Evolutionary conservation across 2,888 invertebrate species (phyloP).

Genomic region (Lochmaea crataegi): DNA sequence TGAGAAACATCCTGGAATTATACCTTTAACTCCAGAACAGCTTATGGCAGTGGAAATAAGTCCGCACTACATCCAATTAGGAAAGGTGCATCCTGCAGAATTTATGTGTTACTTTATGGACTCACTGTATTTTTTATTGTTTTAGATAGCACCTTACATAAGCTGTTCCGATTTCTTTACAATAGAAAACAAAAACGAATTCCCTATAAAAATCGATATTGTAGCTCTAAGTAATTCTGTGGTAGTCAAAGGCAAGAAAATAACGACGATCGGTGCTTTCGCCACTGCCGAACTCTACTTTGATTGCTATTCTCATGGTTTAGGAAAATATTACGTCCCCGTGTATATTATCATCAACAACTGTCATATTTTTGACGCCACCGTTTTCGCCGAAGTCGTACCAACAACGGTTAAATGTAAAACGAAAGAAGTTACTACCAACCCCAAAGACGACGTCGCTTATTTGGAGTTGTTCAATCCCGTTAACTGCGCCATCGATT

Average conservation of each 20-base stretch:
- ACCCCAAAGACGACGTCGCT: constrained; percentile 59
- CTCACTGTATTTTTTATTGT: constrained; percentile 31
- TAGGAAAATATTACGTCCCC: constrained; percentile 60
- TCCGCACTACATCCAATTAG: constrained; percentile 58
- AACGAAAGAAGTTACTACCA: constrained; percentile 56
- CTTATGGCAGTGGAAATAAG: constrained; percentile 62
- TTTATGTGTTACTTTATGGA: too few relatives aligned
- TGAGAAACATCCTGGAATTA: constrained; percentile 38
- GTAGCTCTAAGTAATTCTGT: constrained; percentile 47
- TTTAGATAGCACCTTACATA: constrained; percentile 55
- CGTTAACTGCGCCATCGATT: constrained; percentile 68
- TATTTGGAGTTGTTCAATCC: constrained; percentile 69
- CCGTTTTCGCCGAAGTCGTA: constrained; percentile 63
- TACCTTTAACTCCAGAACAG: constrained; percentile 63
- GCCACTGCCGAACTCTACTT: constrained; percentile 49
- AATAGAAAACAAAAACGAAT: constrained; percentile 62
- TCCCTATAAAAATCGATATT: constrained; percentile 57
- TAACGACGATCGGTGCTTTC: constrained; percentile 45
- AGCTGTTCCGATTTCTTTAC: constrained; percentile 55
- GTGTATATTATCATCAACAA: constrained; percentile 64
- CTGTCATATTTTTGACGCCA: constrained; percentile 62
- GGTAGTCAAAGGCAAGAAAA: constrained; percentile 47
- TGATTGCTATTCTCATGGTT: constrained; percentile 51
- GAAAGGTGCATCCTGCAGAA: constrained; percentile 50
- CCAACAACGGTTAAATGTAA: constrained; percentile 58